Conservation (phyloP, 2,113 vertebrate species). For the Abramis brama region DNA sequence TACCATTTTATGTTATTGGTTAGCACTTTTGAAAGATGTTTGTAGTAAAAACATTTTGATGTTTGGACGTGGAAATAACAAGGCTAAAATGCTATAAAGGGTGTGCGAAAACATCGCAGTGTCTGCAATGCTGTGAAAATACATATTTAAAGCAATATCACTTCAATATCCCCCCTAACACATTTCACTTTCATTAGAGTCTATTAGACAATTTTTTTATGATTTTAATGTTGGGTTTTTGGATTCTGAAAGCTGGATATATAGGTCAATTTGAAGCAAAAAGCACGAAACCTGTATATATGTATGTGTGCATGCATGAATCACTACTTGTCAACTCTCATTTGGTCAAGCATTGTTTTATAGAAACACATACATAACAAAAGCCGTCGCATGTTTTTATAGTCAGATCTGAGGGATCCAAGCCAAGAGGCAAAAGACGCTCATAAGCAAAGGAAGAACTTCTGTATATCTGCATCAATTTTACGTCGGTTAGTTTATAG, state of each 20-base stretch:
- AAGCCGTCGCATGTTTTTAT: neutral
- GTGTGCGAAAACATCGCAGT: neutral
- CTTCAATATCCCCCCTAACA: no score
- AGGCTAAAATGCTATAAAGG: neutral
- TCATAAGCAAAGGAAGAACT: neutral
- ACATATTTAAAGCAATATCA: neutral
- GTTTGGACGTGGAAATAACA: neutral
- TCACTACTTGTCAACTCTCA: conserved; percentile 17
- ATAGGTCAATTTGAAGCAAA: neutral
- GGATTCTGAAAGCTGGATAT: neutral
- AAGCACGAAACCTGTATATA: neutral
- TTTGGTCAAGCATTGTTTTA: neutral
- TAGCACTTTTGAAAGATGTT: neutral
- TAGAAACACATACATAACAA: neutral
- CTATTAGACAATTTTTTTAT: no score
- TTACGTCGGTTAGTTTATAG: neutral
- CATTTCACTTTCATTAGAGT: no score
- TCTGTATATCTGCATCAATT: neutral
- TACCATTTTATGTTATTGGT: neutral
- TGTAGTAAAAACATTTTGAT: neutral
- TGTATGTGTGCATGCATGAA: neutral
- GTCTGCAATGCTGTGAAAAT: neutral
- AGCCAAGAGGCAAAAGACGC: neutral
- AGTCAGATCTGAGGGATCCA: neutral
- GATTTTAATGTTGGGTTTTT: neutral